Evolutionary conservation across 2,888 invertebrate genomes (phyloP), one percentile per base, ranked within the genome.

Genomic region (Eulithis prunata): DNA sequence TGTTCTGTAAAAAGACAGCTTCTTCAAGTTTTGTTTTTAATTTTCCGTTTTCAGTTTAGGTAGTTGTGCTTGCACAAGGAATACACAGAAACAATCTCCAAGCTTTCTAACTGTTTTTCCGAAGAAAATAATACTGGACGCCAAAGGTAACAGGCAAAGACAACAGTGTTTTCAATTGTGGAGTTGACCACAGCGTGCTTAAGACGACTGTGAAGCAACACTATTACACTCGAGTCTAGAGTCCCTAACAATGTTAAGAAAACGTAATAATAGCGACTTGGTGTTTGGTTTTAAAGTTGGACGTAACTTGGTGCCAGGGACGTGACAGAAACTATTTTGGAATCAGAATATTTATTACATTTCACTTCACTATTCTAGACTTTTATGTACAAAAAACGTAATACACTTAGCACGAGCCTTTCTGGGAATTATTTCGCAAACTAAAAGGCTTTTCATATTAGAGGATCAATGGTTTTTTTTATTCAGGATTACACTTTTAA

Each of bases 171-270:
- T 21, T 38, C 43, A 28, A 55, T 32, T 57, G 60, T 28, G 12
- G 13, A 52, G 43, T 45, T 60, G 60, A 62, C 68, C 62, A 54
- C 57, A 57, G 66, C 57, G 53, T 72, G 64, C 59, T 57, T 57
- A 36, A 60, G 65, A 62, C 56, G 53, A 55, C 38, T 64, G 65
- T 71, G 68, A 73, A 75, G 75, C 74, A 80, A 78, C 75, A 79
- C 72, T 14, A 62, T 64, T 76, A 76, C 71, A 71, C 74, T 77
- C 75, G 75, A 78, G 28, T 52, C 28, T 7, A 28, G 75, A 73
- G 28, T 62, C 62, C 53, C 49, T 82, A 82, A 86, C 82, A 72
- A 75, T 71, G 81, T 84, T 84, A 83, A 80, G 83, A 81, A 82
- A 84, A 82, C 72, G 73, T 78, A 73, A 74, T 76, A 79, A 81